These are phyloP conservation scores for Conus ventricosus DNA, from an alignment of 1,140 invertebrate species.

Conservation along the genomic window DNA sequence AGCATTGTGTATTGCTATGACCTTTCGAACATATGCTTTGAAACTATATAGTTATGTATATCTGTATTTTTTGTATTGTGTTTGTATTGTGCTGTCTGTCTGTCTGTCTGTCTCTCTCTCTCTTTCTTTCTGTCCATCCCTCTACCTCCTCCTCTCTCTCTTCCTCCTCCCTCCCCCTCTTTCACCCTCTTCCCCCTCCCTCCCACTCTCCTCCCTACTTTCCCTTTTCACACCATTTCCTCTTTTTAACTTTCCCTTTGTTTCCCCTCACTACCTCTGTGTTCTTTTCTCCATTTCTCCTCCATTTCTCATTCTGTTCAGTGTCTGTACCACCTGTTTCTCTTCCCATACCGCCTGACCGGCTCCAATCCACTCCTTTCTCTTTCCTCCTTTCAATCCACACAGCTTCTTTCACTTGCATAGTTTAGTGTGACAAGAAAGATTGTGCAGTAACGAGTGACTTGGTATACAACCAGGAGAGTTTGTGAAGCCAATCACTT, in stretches of 20 bases:
- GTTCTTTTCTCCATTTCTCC: not conserved
- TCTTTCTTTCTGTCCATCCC: not conserved
- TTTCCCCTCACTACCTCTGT: not conserved
- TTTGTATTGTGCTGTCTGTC: not conserved
- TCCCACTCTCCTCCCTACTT: not conserved
- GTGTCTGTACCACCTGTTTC: not conserved
- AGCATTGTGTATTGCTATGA: too few relatives aligned
- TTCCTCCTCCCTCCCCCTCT: too few relatives aligned
- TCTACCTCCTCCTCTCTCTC: too few relatives aligned
- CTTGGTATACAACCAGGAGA: too few relatives aligned
- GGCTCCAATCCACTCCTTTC: too few relatives aligned
- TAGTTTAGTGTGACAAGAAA: too few relatives aligned
- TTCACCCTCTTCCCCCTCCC: not conserved
- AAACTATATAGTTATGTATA: not conserved
- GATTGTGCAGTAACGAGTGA: too few relatives aligned
- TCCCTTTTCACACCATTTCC: not conserved
- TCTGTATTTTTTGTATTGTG: not conserved
- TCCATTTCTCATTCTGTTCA: not conserved
- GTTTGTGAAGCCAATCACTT: too few relatives aligned
- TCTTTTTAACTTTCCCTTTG: not conserved
- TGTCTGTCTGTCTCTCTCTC: constrained; percentile 13
- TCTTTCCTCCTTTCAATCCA: too few relatives aligned
- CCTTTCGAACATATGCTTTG: too few relatives aligned
- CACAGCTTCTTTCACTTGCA: too few relatives aligned
- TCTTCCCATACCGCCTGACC: too few relatives aligned